phyloP scores from a whole-genome alignment of 2,888 invertebrate species.

The Hirtodrosophila alboralis region DNA sequence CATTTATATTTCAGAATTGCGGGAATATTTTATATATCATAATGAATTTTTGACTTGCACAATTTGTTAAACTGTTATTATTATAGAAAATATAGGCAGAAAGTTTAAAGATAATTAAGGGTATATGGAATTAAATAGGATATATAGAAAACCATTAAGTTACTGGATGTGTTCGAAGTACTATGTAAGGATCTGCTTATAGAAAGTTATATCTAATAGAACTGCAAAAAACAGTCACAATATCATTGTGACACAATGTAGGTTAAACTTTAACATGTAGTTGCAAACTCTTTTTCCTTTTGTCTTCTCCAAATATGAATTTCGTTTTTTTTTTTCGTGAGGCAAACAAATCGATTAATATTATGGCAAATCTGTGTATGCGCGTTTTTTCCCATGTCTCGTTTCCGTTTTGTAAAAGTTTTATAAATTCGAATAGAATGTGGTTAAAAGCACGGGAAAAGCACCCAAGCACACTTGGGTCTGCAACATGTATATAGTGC shows the following conservation, averaged over 20 bases:
- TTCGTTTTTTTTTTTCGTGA: slow-evolving; percentile 25
- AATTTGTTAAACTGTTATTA: too few relatives aligned
- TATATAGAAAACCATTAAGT: too few relatives aligned
- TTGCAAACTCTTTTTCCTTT: neutral
- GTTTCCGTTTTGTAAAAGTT: slow-evolving; percentile 65
- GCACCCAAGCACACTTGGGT: slow-evolving; percentile 33
- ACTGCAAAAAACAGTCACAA: neutral
- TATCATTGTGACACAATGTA: slow-evolving; percentile 7
- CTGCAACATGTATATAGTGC: slow-evolving; percentile 38
- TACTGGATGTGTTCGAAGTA: too few relatives aligned
- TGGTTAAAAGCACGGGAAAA: slow-evolving; percentile 8
- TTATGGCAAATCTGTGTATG: slow-evolving; percentile 55
- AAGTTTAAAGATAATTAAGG: too few relatives aligned
- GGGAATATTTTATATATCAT: too few relatives aligned
- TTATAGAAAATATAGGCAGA: too few relatives aligned
- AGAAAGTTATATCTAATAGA: neutral
- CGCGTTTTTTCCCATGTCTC: slow-evolving; percentile 49
- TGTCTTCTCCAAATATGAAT: slow-evolving; percentile 3
- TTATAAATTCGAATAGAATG: slow-evolving; percentile 37
- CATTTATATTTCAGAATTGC: too few relatives aligned
- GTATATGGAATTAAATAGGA: too few relatives aligned
- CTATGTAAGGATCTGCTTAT: too few relatives aligned
- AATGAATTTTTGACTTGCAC: too few relatives aligned
- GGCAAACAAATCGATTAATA: slow-evolving; percentile 59
- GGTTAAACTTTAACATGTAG: slow-evolving; percentile 18